phyloP scores from a whole-genome alignment of 1,140 invertebrate genomes.

The Paralvinella palmiformis region DNA sequence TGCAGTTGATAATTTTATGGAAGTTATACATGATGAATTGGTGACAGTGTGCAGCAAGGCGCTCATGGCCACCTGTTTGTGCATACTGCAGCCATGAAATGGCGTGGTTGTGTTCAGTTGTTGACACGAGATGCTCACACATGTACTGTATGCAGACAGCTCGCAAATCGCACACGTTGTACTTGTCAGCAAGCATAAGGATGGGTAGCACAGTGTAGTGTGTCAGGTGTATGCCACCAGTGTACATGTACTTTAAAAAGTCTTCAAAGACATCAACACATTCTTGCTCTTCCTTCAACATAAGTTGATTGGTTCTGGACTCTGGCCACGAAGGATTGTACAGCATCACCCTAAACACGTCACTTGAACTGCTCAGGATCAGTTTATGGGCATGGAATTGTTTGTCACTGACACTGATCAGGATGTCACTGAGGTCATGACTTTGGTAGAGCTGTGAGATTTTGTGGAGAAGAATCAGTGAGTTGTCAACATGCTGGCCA shows the following conservation, averaged over 20 bases:
- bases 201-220: conserved; percentile 77
- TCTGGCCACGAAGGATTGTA: conserved; percentile 90
- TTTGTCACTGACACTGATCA: conserved; percentile 69
- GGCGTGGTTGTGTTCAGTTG: conserved; percentile 69
- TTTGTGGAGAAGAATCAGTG: conserved; percentile 68
- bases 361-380: conserved; percentile 88
- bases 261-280: conserved; percentile 79
- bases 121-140: conserved; percentile 76
- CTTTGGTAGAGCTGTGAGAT: conserved; percentile 77
- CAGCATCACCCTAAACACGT: conserved; percentile 94
- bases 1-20: conserved; percentile 62
- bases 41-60: conserved; percentile 68
- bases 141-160: conserved; percentile 68
- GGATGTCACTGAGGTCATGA: conserved; percentile 78
- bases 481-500: conserved; percentile 59
- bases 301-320: conserved; percentile 74
- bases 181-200: conserved; percentile 84
- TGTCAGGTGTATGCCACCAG: conserved; percentile 79
- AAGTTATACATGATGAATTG: conserved; percentile 91
- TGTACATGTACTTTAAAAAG: conserved; percentile 89
- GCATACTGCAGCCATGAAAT: conserved; percentile 88
- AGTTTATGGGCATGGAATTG: conserved; percentile 83
- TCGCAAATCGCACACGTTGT: conserved; percentile 85
- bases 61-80: conserved; percentile 70
- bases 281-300: conserved; percentile 75